phyloP scores from a whole-genome alignment of 2,797 vertebrate genomes.

The Sebastes cheni region DNA sequence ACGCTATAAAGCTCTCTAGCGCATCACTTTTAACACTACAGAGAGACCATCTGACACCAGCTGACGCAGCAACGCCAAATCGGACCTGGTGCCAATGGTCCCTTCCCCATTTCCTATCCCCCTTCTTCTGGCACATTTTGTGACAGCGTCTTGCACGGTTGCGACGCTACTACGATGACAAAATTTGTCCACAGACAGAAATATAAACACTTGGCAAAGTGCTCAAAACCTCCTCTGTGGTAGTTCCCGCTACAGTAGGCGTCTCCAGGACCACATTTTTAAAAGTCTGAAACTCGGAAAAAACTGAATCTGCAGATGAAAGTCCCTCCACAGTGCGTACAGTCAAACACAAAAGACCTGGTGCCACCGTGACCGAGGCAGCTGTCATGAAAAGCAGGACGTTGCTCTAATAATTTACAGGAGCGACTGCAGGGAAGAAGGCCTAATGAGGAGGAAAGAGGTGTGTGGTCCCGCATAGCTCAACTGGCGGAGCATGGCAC shows the following conservation, averaged over 20 bases:
- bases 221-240: not conserved
- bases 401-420: conserved; percentile 40
- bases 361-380: conserved; percentile 23
- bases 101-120: not conserved
- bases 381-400: conserved; percentile 17
- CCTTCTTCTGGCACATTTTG: not conserved
- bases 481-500: conserved; percentile 44
- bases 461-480: conserved; percentile 60
- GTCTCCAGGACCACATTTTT: not conserved
- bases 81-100: not conserved
- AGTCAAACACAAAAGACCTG: conserved; percentile 1
- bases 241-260: not conserved
- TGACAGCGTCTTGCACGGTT: not conserved
- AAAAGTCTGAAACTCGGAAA: not conserved
- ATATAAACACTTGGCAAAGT: not conserved
- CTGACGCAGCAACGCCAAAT: too few species aligned
- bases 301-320: not conserved
- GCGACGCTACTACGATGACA: not conserved
- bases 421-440: not conserved
- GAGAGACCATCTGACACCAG: too few species aligned
- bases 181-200: not conserved
- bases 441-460: conserved; percentile 45
- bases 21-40: too few species aligned
- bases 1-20: too few species aligned
- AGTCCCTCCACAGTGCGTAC: not conserved